Base-by-base conservation (phyloP, 2,888 invertebrate species). In the Trilocha varians region DNA sequence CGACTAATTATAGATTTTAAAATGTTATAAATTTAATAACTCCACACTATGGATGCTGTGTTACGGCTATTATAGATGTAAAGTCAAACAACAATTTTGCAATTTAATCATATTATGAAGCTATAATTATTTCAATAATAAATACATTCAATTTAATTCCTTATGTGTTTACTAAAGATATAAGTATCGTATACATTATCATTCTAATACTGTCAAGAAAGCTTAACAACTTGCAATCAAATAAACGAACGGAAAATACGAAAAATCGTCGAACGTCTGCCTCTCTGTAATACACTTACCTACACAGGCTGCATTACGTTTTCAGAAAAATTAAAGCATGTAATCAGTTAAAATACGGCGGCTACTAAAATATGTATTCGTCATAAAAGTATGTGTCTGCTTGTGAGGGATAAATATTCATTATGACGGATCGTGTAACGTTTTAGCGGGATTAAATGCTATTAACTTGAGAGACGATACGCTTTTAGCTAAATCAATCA, bases 311-410 rank as follows among this genome's bases (percentile, higher is more conserved):
- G 62, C 55, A 55, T 55, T 54, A 61, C 65, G 71, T 79, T 80
- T 77, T 72, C 70, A 74, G 67, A 78, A 76, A 77, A 80, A 84
- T 84, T 84, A 83, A 82, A 82, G 80, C 80, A 83, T 78, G 83
- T 77, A 82, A 85, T 85, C 84, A 85, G 78, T 73, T 72, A 58
- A 77, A 85, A 84, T 82, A 85, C 82, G 71, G 48, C 46, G 66
- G 78, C 82, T 82, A 83, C 83, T 84, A 79, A 84, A 85, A 84
- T 83, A 85, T 85, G 84, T 83, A 85, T 83, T 69, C 80, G 78
- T 80, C 80, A 78, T 83, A 83, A 84, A 84, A 83, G 82, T 84
- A 79, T 80, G 75, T 70, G 70, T 70, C 70, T 71, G 73, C 70
- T 78, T 78, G 77, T 76, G 80, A 73, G 59, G 73, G 62, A 84